Evolutionary conservation across 2,888 invertebrate species (phyloP), one percentile per base, ranked within the genome.

Genomic region (Rhagonycha fulva): DNA sequence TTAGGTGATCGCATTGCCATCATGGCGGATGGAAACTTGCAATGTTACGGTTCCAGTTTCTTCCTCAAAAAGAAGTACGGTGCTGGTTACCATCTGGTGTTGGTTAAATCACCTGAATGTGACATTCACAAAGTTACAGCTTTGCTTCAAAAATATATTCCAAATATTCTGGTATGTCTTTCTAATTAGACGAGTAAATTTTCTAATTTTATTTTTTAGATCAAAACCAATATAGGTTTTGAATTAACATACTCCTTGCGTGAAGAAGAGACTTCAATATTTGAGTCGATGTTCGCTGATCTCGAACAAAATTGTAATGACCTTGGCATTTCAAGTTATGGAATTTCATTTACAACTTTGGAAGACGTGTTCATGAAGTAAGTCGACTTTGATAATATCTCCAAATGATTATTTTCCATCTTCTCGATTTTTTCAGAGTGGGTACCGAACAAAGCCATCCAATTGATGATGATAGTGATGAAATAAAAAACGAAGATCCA

Each of bases 341-440:
- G 97, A 5, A 92, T 96, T 19, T 92, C 95, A 5, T 92, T 96
- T n/a, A 96, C 96, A 2, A 95, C 96, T 0, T 89, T 97, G 88
- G 97, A 97, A 88, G 97, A 97, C 88, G 96, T 97, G 0, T 96
- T 96, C 84, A 92, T 96, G 91, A 93, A 92, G 93, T 93, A 88
- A 89, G 90, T 83, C 4, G 11, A 11, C 23, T 24, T 19, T 66
- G 85, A 10, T n/a, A n/a, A 81, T 78, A 14, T 85, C n/a, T 12
- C 4, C 12, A 7, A 7, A 26, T 26, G 4, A n/a, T 5, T 32
- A 32, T 12, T 11, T 32, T 32, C n/a, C n/a, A 85, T 10, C 78
- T 71, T 23, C 47, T 69, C 9, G 23, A 79, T 2, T n/a, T 47
- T n/a, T 81, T 60, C 70, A 83, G 83, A 75, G 83, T 83, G 71